A percentile compares a stretch with the other conserved stretches of the same genome.
Conservation (phyloP, 2,797 vertebrate genomes). For the Onychomys leucogaster region DNA sequence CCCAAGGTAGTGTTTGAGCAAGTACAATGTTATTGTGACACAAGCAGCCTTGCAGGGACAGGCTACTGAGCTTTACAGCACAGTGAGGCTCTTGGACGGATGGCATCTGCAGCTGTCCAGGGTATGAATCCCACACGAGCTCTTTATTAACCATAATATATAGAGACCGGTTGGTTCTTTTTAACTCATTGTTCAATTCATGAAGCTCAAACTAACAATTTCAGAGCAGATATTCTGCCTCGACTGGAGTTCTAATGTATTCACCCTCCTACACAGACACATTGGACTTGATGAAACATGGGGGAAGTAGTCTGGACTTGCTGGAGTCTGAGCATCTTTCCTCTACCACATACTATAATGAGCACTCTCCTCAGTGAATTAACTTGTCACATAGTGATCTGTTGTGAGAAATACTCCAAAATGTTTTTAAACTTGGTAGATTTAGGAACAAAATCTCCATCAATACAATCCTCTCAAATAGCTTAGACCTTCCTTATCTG, state of each 20-base stretch:
- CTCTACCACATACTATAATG: background rate
- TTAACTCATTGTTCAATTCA: conserved; percentile 10
- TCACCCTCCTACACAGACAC: background rate
- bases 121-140: background rate
- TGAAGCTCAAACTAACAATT: background rate
- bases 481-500: background rate
- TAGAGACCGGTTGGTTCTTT: background rate
- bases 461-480: background rate
- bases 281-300: conserved; percentile 39
- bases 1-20: background rate
- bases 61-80: conserved; percentile 3
- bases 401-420: conserved; percentile 20
- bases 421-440: conserved; percentile 19
- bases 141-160: background rate
- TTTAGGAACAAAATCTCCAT: background rate
- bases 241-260: background rate
- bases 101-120: background rate
- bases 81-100: background rate
- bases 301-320: background rate
- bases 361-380: background rate
- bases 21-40: background rate
- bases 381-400: conserved; percentile 10
- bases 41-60: background rate
- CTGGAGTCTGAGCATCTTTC: background rate
- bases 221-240: background rate